These are phyloP conservation scores for Eudemis profundana DNA, from an alignment of 2,888 invertebrate species.

Conservation along the genomic window DNA sequence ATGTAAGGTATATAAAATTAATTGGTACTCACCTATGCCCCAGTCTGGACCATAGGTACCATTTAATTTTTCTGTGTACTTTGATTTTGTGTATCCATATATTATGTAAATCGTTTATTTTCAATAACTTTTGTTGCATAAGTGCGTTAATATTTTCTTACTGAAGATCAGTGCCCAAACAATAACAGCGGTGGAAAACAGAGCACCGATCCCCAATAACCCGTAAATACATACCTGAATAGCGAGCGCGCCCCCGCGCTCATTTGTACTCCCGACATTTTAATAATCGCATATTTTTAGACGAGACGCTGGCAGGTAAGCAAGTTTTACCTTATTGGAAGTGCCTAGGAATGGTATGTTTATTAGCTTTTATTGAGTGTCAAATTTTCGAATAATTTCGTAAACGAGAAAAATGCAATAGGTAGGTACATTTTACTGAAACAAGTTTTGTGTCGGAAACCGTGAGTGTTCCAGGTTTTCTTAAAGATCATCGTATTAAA, in stretches of 20 bases:
- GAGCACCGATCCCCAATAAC: conserved; percentile 60
- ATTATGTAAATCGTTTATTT: too few species aligned
- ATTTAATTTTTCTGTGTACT: too few species aligned
- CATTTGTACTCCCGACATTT: conserved; percentile 80
- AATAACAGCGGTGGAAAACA: conserved; percentile 19
- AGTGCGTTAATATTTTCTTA: conserved; percentile 6
- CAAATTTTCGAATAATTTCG: too few species aligned
- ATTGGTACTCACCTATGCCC: too few species aligned
- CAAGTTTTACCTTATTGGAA: conserved; percentile 37
- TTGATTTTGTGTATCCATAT: too few species aligned
- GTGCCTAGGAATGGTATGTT: background rate
- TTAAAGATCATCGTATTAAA: too few species aligned
- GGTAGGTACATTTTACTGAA: too few species aligned
- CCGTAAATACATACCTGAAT: conserved; percentile 78
- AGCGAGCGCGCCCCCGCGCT: conserved; percentile 64
- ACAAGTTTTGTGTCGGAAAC: too few species aligned
- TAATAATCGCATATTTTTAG: conserved; percentile 81
- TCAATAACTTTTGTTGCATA: background rate
- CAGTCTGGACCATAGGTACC: too few species aligned
- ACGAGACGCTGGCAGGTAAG: conserved; percentile 51
- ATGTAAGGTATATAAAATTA: too few species aligned
- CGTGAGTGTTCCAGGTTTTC: too few species aligned
- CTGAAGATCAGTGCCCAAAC: conserved; percentile 11
- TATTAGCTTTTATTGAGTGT: background rate
- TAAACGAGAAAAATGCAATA: too few species aligned